Evolutionary conservation across 2,888 invertebrate species (phyloP), one percentile per base, ranked within the genome.

Genomic region (Drosophila sordidula): DNA sequence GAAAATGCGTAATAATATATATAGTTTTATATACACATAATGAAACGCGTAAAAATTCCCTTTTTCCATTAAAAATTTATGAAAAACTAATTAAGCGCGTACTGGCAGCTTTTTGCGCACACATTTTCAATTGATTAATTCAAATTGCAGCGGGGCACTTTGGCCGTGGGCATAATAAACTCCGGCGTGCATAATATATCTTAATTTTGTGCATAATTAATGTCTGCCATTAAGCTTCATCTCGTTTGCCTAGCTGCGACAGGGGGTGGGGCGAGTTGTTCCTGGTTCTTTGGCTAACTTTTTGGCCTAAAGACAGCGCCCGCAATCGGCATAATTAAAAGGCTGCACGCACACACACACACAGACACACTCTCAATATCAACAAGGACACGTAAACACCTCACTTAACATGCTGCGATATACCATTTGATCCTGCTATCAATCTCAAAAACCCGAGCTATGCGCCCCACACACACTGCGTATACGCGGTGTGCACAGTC

Each of bases 381-480:
- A 26, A 39, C 51, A 44, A 55, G 64, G 65, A 59, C 52, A 73
- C 73, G 75, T 72, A 84, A 80, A 72, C 81, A 77, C 61, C 78
- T 65, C 73, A 84, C 81, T 83, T 78, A 88, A 87, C 89, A 79
- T 75, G 70, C 78, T 70, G 78, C 70, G 65, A 74, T 87, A 83
- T 86, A 75, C 69, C 75, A 87, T 87, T 87, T 89, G 83, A 89
- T 78, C 75, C 84, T 64, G 78, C 76, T 70, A 86, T 87, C 87
- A 89, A 77, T 73, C 69, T 78, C 67, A 57, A 63, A 67, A 77
- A 69, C 65, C 72, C 64, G 68, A 70, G 63, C 56, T 36, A 18
- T 29, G 44, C 36, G 34, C 36, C 16, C 50, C 22, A 18, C 47
- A 45, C 49, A 57, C 42, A 38, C 29, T 42, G 36, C 47, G 22